A percentile compares a stretch with the other conserved stretches of the same genome.
These are phyloP conservation scores for Characodon lateralis DNA, from an alignment of 2,797 vertebrate genomes.

Conservation along the genomic window DNA sequence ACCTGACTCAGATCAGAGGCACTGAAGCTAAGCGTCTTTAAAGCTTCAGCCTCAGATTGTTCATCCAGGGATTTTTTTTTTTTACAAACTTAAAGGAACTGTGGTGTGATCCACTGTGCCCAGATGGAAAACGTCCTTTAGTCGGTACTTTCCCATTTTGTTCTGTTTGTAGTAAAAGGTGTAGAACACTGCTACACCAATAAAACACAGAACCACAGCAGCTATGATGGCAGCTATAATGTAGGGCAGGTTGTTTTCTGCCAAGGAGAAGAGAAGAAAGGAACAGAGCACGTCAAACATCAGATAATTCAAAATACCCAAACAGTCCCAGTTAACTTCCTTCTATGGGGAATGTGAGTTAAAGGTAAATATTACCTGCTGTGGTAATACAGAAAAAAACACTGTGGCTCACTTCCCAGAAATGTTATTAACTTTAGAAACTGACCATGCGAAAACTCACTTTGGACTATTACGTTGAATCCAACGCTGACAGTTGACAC, in stretches of 20 bases:
- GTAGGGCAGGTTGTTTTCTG: background rate
- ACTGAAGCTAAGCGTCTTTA: background rate
- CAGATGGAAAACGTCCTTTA: slow-evolving; percentile 17
- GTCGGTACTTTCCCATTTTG: slow-evolving; percentile 42
- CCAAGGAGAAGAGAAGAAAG: background rate
- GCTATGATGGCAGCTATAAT: background rate
- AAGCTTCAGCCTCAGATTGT: background rate
- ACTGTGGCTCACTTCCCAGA: background rate
- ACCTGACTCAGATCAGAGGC: background rate
- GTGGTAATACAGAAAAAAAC: background rate
- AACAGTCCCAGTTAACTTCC: background rate
- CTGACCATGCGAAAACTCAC: slow-evolving; percentile 39
- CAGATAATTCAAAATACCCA: background rate
- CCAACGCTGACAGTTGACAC: fast-evolving
- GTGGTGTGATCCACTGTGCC: background rate
- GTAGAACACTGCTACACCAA: fast-evolving
- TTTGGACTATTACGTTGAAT: slow-evolving; percentile 22
- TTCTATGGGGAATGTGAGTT: background rate
- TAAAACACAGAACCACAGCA: fast-evolving
- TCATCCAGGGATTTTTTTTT: background rate
- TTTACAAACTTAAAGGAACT: background rate
- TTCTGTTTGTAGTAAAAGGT: fast-evolving
- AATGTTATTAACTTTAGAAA: background rate
- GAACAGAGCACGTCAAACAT: background rate
- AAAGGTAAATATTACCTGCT: background rate